A percentile compares a stretch with the other conserved stretches of the same genome.
phyloP scores from a whole-genome alignment of 2,113 vertebrate genomes.

The Scomber colias region DNA sequence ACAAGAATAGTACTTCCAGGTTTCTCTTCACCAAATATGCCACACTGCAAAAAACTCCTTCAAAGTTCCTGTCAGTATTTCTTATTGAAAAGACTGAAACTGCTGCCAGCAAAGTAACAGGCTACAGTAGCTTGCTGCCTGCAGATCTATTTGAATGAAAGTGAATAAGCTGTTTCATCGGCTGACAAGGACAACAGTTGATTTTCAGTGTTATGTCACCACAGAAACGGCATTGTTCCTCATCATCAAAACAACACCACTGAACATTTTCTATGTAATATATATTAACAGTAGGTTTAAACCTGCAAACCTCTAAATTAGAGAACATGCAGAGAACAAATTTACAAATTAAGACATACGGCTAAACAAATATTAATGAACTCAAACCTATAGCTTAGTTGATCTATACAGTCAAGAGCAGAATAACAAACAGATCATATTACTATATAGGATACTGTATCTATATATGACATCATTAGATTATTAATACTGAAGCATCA shows the following conservation, averaged over 20 bases:
- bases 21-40: slow-evolving; percentile 5
- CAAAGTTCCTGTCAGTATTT: slow-evolving; percentile 24
- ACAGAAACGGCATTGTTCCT: background rate
- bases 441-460: too few relatives aligned
- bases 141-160: slow-evolving; percentile 22
- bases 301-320: too few relatives aligned
- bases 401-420: too few relatives aligned
- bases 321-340: too few relatives aligned
- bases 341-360: too few relatives aligned
- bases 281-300: too few relatives aligned
- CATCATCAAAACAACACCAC: background rate
- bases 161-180: slow-evolving; percentile 13
- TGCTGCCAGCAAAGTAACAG: slow-evolving; percentile 12
- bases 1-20: background rate
- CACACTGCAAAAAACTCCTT: slow-evolving; percentile 7
- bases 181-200: background rate
- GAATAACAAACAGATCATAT: too few relatives aligned
- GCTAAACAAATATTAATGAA: too few relatives aligned
- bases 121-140: background rate
- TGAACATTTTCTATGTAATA: background rate
- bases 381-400: too few relatives aligned
- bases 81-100: slow-evolving; percentile 6
- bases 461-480: too few relatives aligned
- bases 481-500: too few relatives aligned
- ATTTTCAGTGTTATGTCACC: background rate